Conservation (phyloP, 2,888 invertebrate genomes). For the Dynastes maya region DNA sequence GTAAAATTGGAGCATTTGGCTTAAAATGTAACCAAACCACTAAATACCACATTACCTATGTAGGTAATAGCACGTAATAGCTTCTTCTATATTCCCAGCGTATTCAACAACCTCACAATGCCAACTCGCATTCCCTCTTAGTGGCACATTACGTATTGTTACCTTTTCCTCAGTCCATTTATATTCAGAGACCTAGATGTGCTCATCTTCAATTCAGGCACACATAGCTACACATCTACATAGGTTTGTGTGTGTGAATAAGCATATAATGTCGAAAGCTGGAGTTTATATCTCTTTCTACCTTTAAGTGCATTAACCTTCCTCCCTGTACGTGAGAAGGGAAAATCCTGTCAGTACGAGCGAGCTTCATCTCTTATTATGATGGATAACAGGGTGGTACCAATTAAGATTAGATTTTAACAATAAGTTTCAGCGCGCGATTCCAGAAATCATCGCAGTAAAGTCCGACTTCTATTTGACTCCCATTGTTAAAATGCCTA, state of each 20-base stretch:
- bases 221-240: constrained; percentile 62
- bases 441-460: constrained; percentile 53
- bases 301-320: constrained; percentile 49
- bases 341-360: constrained; percentile 64
- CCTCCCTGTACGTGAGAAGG: constrained; percentile 1
- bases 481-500: constrained; percentile 42
- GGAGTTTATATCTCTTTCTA: constrained; percentile 54
- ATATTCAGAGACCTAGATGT: constrained; percentile 60
- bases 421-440: constrained; percentile 68
- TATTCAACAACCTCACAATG: constrained; percentile 69
- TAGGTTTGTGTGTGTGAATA: constrained; percentile 51
- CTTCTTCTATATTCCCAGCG: constrained; percentile 55
- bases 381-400: constrained; percentile 70
- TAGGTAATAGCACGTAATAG: neutral
- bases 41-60: neutral
- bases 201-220: constrained; percentile 50
- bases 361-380: constrained; percentile 67
- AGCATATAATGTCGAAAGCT: constrained; percentile 17
- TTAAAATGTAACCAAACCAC: neutral
- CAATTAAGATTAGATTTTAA: constrained; percentile 71
- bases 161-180: constrained; percentile 65
- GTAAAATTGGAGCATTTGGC: no score
- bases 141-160: constrained; percentile 72
- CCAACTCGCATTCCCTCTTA: constrained; percentile 72
- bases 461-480: constrained; percentile 52